A percentile compares a stretch with the other conserved stretches of the same genome.
These are phyloP conservation scores for Chiloscyllium plagiosum DNA, from an alignment of 2,113 vertebrate genomes.

Conservation along the genomic window DNA sequence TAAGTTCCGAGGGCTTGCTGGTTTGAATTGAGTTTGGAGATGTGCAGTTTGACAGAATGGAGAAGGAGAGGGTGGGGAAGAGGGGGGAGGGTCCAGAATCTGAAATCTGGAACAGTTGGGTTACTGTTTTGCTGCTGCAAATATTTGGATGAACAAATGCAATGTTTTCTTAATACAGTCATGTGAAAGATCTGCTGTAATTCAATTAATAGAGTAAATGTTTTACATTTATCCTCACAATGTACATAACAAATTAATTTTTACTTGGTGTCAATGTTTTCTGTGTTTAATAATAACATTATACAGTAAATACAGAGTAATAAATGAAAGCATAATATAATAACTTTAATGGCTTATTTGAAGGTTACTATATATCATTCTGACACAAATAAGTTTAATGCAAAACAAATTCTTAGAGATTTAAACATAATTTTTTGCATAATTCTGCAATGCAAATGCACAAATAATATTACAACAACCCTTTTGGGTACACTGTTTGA, in stretches of 20 bases:
- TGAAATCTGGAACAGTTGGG: not conserved
- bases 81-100: too few relatives aligned
- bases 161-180: not conserved
- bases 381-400: not conserved
- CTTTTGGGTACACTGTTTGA: not conserved
- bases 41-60: too few relatives aligned
- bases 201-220: not conserved
- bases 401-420: not conserved
- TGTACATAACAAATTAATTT: not conserved
- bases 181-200: not conserved
- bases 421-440: not conserved
- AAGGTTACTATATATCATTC: not conserved
- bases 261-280: not conserved
- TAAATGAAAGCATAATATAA: not conserved
- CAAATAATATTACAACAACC: not conserved
- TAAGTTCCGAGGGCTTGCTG: too few relatives aligned
- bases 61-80: too few relatives aligned
- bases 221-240: conserved; percentile 1
- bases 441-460: not conserved
- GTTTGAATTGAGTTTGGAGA: too few relatives aligned
- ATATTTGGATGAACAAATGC: too few relatives aligned
- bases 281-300: not conserved
- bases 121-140: not conserved
- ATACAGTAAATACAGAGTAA: not conserved
- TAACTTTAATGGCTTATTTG: not conserved